Evolutionary conservation across 2,113 vertebrate species (phyloP), one percentile per base, ranked within the genome.

Genomic region (Stictonetta naevosa): DNA sequence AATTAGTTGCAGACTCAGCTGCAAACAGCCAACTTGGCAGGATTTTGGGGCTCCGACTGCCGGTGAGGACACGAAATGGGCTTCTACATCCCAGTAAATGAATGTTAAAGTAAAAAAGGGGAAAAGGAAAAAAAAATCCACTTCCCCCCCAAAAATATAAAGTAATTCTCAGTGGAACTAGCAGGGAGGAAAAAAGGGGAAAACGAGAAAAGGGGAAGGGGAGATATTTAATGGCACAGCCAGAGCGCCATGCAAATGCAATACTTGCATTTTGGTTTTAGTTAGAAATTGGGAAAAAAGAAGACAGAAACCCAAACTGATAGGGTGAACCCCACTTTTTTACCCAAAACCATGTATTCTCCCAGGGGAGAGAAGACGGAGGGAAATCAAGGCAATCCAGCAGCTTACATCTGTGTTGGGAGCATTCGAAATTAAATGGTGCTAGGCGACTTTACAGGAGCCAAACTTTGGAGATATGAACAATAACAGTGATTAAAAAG

Each of bases 1-100:
- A 88, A 92, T 93, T 96, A 80, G 59, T 71, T 66, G 46, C 85
- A 93, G 83, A 75, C 88, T 89, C 6, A 25, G 75, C 90, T 92
- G 69, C 71, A 81, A 85, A 73, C 20, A 28, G 18, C 29, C 72
- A 69, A 2, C 71, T 88, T 91, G 79, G 92, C 91, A 75, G 77
- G 59, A 25, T 62, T 52, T 66, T 0, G 62, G 63, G 55, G 44
- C 42, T 64, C 62, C 18, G 26, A 28, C 62, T 64, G 62, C 26
- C 4, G 25, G 28, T 4, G 62, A 78, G 83, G 86, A 66, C 75
- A 42, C 12, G 10, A 50, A 77, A 88, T 48, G 42, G 20, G n/a
- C 22, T 84, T 83, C 3, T 18, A 40, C 8, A 5, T 90, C 62
- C 17, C 4, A 8, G 71, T 68, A 64, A 83, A 86, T 76, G 83